phyloP scores from a whole-genome alignment of 2,113 vertebrate species.

The Riparia riparia region DNA sequence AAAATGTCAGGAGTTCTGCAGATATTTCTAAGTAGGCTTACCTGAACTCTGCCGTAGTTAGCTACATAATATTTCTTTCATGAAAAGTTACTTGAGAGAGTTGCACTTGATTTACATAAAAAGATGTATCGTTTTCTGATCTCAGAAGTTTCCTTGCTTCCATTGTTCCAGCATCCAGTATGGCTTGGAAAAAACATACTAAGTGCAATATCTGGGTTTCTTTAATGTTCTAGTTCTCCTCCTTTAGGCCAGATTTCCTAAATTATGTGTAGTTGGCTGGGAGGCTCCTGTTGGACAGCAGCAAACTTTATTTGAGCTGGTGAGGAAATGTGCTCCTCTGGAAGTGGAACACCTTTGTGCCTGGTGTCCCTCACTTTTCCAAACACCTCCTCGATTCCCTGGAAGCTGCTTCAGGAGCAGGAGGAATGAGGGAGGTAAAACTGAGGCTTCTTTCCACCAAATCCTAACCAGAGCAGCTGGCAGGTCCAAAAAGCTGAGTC shows the following conservation, averaged over 20 bases:
- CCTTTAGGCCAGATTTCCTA: neutral
- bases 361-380: neutral
- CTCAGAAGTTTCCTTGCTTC: neutral
- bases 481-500: neutral
- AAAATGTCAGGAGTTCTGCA: neutral
- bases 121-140: neutral
- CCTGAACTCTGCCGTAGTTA: neutral
- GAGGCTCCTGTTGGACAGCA: neutral
- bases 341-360: neutral
- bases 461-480: neutral
- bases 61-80: neutral
- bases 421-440: neutral
- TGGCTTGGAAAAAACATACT: neutral
- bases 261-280: neutral
- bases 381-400: neutral
- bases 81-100: neutral
- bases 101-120: neutral
- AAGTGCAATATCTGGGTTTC: rapidly evolving
- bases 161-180: neutral
- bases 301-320: neutral
- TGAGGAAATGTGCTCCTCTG: neutral
- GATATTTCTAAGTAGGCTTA: neutral
- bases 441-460: neutral
- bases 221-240: neutral
- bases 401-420: neutral